Conservation (phyloP, 2,113 vertebrate genomes). For the Chelonoidis abingdonii region DNA sequence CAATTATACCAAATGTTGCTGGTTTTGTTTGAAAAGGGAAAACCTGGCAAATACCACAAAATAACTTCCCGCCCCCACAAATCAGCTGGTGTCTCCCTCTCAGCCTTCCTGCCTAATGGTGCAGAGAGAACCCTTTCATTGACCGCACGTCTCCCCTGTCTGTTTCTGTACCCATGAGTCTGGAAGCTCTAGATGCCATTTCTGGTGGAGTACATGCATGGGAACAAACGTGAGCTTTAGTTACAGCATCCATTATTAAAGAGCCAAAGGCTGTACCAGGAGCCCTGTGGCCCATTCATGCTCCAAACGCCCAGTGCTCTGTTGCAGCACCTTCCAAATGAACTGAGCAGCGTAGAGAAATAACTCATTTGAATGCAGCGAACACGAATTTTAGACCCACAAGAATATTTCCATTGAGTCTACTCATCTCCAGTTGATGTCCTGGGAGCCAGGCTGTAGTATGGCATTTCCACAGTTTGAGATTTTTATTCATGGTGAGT, state of each 20-base stretch:
- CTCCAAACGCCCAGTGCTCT: neutral
- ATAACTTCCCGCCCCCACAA: neutral
- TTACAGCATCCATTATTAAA: neutral
- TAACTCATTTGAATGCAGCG: neutral
- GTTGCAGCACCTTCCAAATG: neutral
- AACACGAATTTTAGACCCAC: neutral
- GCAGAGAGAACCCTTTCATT: neutral
- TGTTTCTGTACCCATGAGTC: neutral
- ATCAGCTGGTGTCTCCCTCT: neutral
- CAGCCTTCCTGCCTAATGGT: neutral
- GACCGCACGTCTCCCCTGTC: neutral
- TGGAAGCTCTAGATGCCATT: neutral
- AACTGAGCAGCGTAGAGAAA: neutral
- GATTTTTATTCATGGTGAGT: neutral
- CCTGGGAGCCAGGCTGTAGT: neutral
- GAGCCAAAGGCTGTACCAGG: neutral
- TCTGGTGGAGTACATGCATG: neutral
- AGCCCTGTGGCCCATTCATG: neutral
- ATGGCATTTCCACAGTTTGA: neutral
- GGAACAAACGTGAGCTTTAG: neutral
- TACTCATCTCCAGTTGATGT: neutral
- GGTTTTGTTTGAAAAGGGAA: neutral
- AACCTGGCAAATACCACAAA: neutral
- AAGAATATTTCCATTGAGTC: neutral
- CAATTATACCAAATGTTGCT: neutral